A percentile compares a stretch with the other conserved stretches of the same genome.
phyloP scores from a whole-genome alignment of 2,888 invertebrate species.

The Tholera decimalis region DNA sequence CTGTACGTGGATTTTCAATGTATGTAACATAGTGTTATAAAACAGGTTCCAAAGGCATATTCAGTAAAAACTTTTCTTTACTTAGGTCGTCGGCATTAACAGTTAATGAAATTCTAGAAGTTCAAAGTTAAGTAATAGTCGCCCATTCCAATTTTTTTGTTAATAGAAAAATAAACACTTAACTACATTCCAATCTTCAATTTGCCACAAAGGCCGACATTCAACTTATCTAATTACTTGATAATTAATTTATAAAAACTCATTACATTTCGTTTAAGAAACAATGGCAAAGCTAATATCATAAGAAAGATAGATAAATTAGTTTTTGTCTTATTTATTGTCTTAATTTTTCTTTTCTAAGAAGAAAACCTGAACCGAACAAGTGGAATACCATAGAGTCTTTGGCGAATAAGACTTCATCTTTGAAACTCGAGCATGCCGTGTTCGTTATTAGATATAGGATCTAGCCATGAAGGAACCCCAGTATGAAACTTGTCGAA shows the following conservation, averaged over 20 bases:
- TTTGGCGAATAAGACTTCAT: no score
- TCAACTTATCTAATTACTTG: conserved; percentile 41
- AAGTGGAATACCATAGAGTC: background rate
- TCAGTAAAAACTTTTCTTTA: background rate
- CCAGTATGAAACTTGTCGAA: no score
- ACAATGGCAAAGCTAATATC: conserved; percentile 9
- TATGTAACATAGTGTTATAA: no score
- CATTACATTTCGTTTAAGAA: conserved; percentile 32
- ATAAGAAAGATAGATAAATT: conserved; percentile 19
- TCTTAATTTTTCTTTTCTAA: background rate
- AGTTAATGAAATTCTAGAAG: conserved; percentile 1
- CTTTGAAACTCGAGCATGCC: no score
- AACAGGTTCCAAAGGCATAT: no score
- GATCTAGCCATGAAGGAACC: no score
- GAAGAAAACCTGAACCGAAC: background rate
- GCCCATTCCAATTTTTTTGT: background rate
- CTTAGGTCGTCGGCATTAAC: background rate
- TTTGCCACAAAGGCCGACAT: conserved; percentile 34
- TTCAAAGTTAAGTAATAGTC: background rate
- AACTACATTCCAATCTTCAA: conserved; percentile 28
- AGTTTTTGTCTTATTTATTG: background rate
- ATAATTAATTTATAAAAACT: conserved; percentile 48
- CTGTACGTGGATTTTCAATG: no score
- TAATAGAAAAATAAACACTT: conserved; percentile 9
- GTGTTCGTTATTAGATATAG: no score